These are phyloP conservation scores for Hoplodrina blanda DNA, from an alignment of 2,888 invertebrate species.

Conservation along the genomic window DNA sequence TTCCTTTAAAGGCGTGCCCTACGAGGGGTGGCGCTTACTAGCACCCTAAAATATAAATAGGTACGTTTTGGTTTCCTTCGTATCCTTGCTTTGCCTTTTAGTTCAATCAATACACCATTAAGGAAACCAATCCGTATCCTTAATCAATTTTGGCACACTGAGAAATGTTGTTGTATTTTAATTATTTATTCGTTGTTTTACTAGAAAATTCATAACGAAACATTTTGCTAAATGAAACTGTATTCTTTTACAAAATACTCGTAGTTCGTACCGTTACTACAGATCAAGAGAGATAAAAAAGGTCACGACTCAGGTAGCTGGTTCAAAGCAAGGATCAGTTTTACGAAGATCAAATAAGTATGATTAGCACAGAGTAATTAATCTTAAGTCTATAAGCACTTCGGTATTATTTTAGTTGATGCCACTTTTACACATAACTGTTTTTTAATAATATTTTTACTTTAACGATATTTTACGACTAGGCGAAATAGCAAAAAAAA, in stretches of 20 bases:
- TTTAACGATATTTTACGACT: too few species aligned
- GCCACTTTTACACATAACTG: neutral
- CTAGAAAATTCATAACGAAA: neutral
- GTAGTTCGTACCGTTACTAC: neutral
- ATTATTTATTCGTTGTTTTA: neutral
- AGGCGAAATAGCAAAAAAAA: neutral
- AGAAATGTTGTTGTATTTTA: too few species aligned
- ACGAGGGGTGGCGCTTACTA: conserved; percentile 76
- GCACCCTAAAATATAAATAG: conserved; percentile 67
- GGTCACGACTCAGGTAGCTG: conserved; percentile 7
- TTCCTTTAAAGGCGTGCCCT: conserved; percentile 75
- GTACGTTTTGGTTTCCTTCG: conserved; percentile 21
- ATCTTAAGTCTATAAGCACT: too few species aligned
- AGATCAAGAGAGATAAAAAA: neutral
- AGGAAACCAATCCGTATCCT: neutral
- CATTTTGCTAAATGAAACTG: neutral
- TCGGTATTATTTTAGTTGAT: neutral
- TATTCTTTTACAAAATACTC: neutral
- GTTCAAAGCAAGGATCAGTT: conserved; percentile 1
- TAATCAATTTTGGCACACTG: neutral
- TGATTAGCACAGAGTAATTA: too few species aligned
- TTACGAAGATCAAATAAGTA: neutral
- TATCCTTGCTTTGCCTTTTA: neutral
- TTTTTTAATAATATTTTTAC: too few species aligned
- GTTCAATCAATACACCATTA: neutral